Base-by-base conservation (phyloP, 2,888 invertebrate species). In the Gnatocerus cornutus region DNA sequence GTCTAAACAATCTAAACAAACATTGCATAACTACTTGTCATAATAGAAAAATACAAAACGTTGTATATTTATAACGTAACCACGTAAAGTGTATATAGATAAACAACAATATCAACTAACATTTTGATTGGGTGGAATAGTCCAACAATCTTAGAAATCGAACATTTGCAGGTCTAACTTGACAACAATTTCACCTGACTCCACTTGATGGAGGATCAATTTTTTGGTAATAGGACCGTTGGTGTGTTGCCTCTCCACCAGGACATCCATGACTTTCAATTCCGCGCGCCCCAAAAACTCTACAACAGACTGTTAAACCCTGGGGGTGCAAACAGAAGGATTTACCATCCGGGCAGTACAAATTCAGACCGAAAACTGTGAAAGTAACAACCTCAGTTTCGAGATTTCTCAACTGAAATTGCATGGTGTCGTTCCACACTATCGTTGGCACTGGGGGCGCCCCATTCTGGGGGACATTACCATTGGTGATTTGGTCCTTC, bases 401-500 rank as follows among this genome's bases (percentile, higher is more conserved):
- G 2, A 92, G 81, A 81, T 92, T 90, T 78, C 90, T 89, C 52
- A 93, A 87, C 71, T 90, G 88, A 81, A 93, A 93, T 84, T 93
- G 93, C 92, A 93, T 93, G 52, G 90, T 90, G 61, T 89, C 87
- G 81, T 93, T 91, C 92, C 93, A 93, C 69, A 90, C 86, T 8
- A 92, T 89, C 13, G 77, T 78, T 0, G 84, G 83, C 41, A 81
- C 78, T 71, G 79, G 82, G 1, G 83, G 83, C 13, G 74, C 72
- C 14, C 81, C 80, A 69, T 82, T 83, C 69, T 81, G 80, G 2
- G 79, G 74, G 30, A 77, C 67, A 67, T 84, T 85, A 2, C 84
- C 84, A 70, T 84, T 84, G 10, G 72, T 84, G 63, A 85, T 82
- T 30, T 87, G 86, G 16, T 90, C 89, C 65, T 87, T 87, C 12